These are phyloP conservation scores for Lepus oiostolus DNA, from an alignment of 2,797 vertebrate genomes.

Conservation along the genomic window DNA sequence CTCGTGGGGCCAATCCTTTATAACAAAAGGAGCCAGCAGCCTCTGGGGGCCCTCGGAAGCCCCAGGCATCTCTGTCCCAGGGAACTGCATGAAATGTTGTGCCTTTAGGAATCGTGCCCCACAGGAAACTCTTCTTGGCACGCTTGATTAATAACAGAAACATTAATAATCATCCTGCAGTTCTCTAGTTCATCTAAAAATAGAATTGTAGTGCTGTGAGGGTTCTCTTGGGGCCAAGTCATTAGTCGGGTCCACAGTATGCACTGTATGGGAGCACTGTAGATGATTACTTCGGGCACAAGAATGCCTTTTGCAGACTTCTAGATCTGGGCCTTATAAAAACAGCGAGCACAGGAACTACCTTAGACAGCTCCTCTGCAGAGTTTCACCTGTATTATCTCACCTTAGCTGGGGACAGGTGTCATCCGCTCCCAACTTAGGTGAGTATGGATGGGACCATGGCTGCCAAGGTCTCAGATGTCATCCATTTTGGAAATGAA, in stretches of 20 bases:
- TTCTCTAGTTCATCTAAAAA: slow-evolving; percentile 15
- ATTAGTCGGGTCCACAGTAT: neutral
- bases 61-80: neutral
- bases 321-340: neutral
- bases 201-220: neutral
- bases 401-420: neutral
- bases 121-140: neutral
- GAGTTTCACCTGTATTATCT: slow-evolving; percentile 14
- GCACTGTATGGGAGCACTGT: neutral
- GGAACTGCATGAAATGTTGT: neutral
- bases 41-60: neutral
- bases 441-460: neutral
- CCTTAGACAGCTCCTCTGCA: neutral
- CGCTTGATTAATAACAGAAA: slow-evolving; percentile 53
- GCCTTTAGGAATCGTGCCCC: neutral
- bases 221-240: neutral
- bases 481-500: slow-evolving; percentile 19
- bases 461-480: neutral
- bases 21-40: neutral
- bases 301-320: slow-evolving; percentile 21
- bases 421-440: neutral
- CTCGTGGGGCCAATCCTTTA: neutral
- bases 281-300: neutral
- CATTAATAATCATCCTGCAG: slow-evolving; percentile 38
- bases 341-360: neutral